Evolutionary conservation across 35 echinoderm and acorn worm genomes (phyloP).

Genomic region (Diadema setosum): DNA sequence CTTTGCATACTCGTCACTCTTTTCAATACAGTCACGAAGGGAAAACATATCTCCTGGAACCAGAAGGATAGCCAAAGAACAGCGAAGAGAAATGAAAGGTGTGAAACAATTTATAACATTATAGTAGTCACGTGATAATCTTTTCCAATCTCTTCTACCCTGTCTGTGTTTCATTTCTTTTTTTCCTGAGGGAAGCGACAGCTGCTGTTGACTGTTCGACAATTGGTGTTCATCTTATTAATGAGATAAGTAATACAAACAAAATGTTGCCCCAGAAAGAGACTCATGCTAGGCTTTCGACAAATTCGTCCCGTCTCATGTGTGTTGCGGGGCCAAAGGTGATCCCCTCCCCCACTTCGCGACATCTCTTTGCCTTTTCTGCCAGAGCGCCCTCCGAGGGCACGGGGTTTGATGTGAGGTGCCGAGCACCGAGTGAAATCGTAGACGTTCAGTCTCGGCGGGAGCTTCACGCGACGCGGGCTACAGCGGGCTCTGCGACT

Average conservation of each 20-base stretch:
- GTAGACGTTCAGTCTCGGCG: background rate
- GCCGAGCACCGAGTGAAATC: too few relatives aligned
- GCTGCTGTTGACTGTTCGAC: background rate
- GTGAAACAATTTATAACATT: too few relatives aligned
- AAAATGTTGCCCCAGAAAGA: background rate
- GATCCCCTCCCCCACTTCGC: background rate
- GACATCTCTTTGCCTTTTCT: background rate
- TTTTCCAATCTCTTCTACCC: too few relatives aligned
- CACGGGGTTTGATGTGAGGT: too few relatives aligned
- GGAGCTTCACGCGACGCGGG: background rate
- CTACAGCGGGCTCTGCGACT: background rate
- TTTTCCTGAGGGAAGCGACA: background rate
- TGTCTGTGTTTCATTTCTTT: too few relatives aligned
- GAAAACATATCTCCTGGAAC: too few relatives aligned
- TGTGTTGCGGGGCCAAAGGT: background rate
- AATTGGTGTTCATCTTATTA: background rate
- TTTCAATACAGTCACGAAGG: too few relatives aligned
- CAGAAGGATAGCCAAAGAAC: too few relatives aligned
- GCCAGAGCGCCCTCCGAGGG: background rate
- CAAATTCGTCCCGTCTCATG: background rate
- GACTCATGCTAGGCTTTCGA: background rate
- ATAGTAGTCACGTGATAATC: too few relatives aligned
- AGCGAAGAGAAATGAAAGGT: too few relatives aligned
- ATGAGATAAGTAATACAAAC: background rate
- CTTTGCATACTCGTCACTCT: too few relatives aligned